Evolutionary conservation across 1,140 invertebrate genomes (phyloP).

Genomic region (Drosophila azteca): DNA sequence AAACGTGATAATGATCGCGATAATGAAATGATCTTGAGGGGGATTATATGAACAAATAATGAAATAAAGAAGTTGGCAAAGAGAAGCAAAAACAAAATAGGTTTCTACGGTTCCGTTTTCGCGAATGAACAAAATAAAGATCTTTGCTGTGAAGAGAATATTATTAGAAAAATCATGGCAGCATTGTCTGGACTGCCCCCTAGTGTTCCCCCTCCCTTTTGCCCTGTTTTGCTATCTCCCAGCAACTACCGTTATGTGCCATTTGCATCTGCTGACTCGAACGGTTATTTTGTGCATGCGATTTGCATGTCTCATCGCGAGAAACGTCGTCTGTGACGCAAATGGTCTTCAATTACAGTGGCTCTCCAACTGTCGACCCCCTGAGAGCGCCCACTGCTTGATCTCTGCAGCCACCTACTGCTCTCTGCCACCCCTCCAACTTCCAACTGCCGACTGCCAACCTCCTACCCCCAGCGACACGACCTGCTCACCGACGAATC

Average conservation of each 20-base stretch:
- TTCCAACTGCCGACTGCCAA: neutral
- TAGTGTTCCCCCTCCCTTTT: no score
- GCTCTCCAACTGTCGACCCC: slow-evolving; percentile 41
- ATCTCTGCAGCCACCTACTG: slow-evolving; percentile 46
- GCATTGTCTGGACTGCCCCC: no score
- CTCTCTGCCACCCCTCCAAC: neutral
- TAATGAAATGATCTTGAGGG: no score
- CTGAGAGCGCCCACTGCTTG: slow-evolving; percentile 5
- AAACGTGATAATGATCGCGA: no score
- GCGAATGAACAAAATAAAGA: no score
- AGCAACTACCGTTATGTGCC: slow-evolving; percentile 5
- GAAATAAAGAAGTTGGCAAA: no score
- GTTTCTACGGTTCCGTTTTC: no score
- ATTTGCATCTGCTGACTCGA: slow-evolving; percentile 47
- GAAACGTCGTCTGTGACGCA: slow-evolving; percentile 56
- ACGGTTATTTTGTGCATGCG: slow-evolving; percentile 49
- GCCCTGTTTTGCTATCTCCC: neutral
- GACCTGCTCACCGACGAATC: slow-evolving; percentile 38
- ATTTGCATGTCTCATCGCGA: slow-evolving; percentile 17
- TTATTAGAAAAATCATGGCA: no score
- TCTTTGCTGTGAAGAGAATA: no score
- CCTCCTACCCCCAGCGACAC: neutral
- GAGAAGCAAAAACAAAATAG: no score
- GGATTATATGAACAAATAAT: no score
- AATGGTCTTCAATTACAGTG: slow-evolving; percentile 39